Conservation (phyloP, 2,888 invertebrate genomes). For the Phorcus lineatus region DNA sequence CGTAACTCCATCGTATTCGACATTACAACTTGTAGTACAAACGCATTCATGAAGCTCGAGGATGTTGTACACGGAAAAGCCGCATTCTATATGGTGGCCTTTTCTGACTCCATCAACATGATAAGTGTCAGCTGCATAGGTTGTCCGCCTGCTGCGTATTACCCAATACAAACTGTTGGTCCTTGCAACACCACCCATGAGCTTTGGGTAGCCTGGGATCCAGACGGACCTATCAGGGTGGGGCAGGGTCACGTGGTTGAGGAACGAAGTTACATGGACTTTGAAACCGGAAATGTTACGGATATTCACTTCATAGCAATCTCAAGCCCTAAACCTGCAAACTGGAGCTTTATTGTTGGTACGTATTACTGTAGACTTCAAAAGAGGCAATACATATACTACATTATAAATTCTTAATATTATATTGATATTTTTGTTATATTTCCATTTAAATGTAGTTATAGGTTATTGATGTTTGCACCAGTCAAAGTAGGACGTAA, state of each 20-base stretch:
- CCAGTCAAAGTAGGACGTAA: too few relatives aligned
- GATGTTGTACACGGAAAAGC: neutral
- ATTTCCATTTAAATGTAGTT: too few relatives aligned
- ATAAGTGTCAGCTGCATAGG: neutral
- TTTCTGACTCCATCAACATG: neutral
- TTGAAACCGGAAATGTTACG: neutral
- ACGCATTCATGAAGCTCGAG: neutral
- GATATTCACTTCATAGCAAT: neutral
- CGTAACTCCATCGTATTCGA: neutral
- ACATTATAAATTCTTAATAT: too few relatives aligned
- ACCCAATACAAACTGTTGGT: neutral
- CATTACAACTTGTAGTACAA: neutral
- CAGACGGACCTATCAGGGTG: neutral
- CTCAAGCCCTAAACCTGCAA: neutral
- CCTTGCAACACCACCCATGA: neutral
- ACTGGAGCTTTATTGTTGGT: neutral
- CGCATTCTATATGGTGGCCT: neutral
- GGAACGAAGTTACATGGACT: neutral
- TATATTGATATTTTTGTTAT: too few relatives aligned
- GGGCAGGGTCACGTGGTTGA: slow-evolving; percentile 1
- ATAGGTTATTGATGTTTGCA: too few relatives aligned
- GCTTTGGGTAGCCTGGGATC: neutral
- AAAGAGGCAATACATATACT: too few relatives aligned
- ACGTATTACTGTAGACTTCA: neutral
- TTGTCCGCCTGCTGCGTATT: neutral